Evolutionary conservation across 2,113 vertebrate species (phyloP).

Genomic region (Pao palembangensis): DNA sequence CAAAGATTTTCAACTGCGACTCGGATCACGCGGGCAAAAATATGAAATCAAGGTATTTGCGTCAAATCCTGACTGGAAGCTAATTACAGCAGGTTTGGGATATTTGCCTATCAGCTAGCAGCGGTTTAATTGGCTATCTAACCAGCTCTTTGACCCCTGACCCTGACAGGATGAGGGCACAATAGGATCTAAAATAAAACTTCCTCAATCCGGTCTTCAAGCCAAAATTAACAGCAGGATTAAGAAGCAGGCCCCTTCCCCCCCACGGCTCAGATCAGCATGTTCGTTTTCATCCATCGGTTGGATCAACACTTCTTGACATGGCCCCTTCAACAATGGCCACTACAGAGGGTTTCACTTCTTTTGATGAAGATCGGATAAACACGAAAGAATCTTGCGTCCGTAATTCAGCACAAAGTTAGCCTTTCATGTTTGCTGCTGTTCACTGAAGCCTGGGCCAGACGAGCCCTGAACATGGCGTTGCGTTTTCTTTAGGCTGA

Average conservation of each 20-base stretch:
- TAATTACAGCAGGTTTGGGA: no score
- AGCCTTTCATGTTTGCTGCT: no score
- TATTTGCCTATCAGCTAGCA: neutral
- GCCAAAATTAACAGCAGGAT: constrained; percentile 46
- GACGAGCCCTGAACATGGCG: no score
- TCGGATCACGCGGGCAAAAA: neutral
- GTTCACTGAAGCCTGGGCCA: no score
- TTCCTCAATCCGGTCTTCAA: constrained; percentile 44
- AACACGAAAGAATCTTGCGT: no score
- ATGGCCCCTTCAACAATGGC: no score
- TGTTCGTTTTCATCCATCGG: no score
- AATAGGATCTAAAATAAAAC: constrained; percentile 58
- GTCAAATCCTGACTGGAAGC: neutral
- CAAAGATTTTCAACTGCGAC: constrained; percentile 8
- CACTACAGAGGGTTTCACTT: no score
- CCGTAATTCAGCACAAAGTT: no score
- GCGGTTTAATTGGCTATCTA: neutral
- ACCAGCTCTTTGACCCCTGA: constrained; percentile 33
- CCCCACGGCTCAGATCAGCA: neutral
- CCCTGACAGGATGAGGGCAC: constrained; percentile 49
- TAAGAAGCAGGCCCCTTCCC: constrained; percentile 1
- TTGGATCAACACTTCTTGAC: no score
- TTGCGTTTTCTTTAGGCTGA: no score
- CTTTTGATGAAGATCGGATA: no score
- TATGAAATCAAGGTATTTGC: neutral